These are phyloP conservation scores for Lepus europaeus DNA, from an alignment of 2,113 vertebrate species.

Conservation along the genomic window DNA sequence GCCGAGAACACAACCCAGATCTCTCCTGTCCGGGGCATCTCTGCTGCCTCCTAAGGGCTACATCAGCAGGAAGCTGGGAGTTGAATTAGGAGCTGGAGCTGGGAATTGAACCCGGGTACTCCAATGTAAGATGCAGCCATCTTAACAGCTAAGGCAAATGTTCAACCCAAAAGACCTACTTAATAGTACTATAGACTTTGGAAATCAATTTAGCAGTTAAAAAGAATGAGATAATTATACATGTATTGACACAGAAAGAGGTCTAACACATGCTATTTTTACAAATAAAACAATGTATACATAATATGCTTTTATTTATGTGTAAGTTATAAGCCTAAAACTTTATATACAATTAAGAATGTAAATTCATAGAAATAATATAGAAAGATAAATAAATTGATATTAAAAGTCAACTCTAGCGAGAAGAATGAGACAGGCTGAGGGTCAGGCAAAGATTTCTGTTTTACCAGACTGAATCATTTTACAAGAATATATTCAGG, in stretches of 20 bases:
- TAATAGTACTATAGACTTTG: constrained; percentile 23
- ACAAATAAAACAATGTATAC: neutral
- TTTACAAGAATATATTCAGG: neutral
- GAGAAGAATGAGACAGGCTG: constrained; percentile 27
- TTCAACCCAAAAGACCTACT: neutral
- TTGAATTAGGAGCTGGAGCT: no score
- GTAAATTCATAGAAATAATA: constrained; percentile 9
- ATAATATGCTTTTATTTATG: constrained; percentile 10
- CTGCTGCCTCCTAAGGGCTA: no score
- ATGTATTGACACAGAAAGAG: neutral
- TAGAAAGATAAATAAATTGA: neutral
- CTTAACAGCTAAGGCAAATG: no score
- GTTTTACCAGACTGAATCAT: neutral
- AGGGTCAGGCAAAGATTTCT: neutral
- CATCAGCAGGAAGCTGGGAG: no score
- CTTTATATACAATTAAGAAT: neutral
- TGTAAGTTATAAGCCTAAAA: constrained; percentile 45
- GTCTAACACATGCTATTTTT: neutral
- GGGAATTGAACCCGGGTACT: no score
- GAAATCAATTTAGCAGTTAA: constrained; percentile 47
- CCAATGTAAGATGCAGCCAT: no score
- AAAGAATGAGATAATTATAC: neutral
- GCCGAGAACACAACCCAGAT: no score
- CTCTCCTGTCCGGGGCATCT: no score
- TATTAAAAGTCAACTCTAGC: neutral